A percentile compares a stretch with the other conserved stretches of the same genome.
Evolutionary conservation across 2,797 vertebrate species (phyloP).

Genomic region (Halcyon leucocephala): DNA sequence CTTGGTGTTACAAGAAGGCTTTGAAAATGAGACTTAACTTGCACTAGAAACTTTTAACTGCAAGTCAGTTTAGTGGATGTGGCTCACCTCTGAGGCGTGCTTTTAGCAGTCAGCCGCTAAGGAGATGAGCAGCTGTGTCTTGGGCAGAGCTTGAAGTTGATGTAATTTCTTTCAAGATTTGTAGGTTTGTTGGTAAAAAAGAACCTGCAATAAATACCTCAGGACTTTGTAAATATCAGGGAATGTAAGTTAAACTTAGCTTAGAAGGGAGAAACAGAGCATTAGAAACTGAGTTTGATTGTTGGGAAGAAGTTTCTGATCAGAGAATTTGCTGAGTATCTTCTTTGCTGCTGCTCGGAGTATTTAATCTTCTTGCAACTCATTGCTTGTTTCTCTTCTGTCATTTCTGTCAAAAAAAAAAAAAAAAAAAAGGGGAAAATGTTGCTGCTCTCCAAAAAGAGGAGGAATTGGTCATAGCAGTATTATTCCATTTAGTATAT

Average conservation of each 20-base stretch:
- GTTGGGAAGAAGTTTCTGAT: not conserved
- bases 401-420: not conserved
- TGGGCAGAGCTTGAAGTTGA: not conserved
- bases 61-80: not conserved
- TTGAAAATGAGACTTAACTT: not conserved
- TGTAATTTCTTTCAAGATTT: not conserved
- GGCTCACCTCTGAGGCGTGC: not conserved
- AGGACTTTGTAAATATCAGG: not conserved
- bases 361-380: not conserved
- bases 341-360: not conserved
- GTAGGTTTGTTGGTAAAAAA: not conserved
- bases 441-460: not conserved
- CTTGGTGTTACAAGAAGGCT: not conserved
- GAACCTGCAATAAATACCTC: not conserved
- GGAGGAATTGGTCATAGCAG: not conserved
- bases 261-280: not conserved
- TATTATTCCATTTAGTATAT: not conserved
- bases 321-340: not conserved
- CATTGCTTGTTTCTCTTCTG: not conserved
- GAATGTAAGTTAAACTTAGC: not conserved
- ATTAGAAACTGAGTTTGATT: not conserved
- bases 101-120: not conserved
- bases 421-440: not conserved
- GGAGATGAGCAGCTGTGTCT: not conserved
- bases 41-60: not conserved